A percentile compares a stretch with the other conserved stretches of the same genome.
phyloP scores from a whole-genome alignment of 2,888 invertebrate species.

The Drosophila emarginata region DNA sequence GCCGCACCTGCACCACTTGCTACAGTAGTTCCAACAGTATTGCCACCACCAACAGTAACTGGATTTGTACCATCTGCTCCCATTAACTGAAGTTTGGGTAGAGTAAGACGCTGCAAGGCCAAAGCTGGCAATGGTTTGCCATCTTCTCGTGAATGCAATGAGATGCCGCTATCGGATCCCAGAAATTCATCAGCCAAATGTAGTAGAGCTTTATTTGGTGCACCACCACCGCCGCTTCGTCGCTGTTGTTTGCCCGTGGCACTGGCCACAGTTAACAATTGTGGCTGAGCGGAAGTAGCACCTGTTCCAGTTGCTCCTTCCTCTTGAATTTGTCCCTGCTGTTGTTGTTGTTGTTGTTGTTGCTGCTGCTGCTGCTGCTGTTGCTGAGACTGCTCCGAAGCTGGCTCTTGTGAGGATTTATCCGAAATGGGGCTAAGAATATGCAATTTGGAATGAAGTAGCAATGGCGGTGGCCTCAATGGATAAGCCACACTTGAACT shows the following conservation, averaged over 20 bases:
- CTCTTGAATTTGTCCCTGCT: constrained; percentile 24
- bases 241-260: constrained; percentile 32
- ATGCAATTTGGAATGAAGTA: constrained; percentile 90
- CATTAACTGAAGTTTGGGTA: constrained; percentile 83
- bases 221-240: constrained; percentile 51
- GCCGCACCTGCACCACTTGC: constrained; percentile 56
- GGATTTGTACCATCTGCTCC: constrained; percentile 54
- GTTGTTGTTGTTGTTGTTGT: constrained; percentile 32
- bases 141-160: constrained; percentile 91
- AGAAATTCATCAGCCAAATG: constrained; percentile 87
- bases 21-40: constrained; percentile 58
- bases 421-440: constrained; percentile 95
- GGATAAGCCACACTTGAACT: constrained; percentile 85
- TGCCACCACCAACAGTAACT: not conserved
- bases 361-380: constrained; percentile 85
- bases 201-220: constrained; percentile 88
- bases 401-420: constrained; percentile 94
- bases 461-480: constrained; percentile 87
- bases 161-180: constrained; percentile 94
- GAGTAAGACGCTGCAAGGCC: constrained; percentile 85
- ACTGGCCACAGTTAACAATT: constrained; percentile 20
- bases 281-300: constrained; percentile 59
- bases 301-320: constrained; percentile 22
- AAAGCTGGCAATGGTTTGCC: constrained; percentile 84
- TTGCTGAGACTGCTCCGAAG: constrained; percentile 89